A percentile compares a stretch with the other conserved stretches of the same genome.
Evolutionary conservation across 2,113 vertebrate species (phyloP).

Genomic region (Ptilorrhoa leucosticta): DNA sequence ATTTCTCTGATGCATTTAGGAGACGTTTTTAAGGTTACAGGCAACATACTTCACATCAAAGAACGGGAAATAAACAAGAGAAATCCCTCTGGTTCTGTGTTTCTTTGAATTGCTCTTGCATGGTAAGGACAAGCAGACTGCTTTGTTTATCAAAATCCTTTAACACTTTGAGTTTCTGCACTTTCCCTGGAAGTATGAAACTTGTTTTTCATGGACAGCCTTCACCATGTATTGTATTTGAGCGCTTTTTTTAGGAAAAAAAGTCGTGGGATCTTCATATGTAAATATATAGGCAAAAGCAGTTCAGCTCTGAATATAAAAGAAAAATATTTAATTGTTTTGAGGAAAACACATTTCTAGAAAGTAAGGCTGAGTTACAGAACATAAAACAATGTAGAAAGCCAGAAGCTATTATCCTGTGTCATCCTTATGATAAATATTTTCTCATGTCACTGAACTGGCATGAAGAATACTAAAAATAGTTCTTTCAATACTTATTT

Average conservation of each 20-base stretch:
- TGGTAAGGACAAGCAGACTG: not conserved
- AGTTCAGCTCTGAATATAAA: not conserved
- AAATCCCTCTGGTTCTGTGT: not conserved
- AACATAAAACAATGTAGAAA: not conserved
- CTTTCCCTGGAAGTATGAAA: not conserved
- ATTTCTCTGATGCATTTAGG: not conserved
- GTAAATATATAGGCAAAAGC: not conserved
- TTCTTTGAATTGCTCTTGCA: not conserved
- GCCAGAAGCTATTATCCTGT: not conserved
- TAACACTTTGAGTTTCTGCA: not conserved
- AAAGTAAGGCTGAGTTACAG: not conserved
- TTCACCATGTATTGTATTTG: not conserved
- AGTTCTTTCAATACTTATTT: not conserved
- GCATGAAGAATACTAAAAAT: not conserved
- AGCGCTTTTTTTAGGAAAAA: not conserved
- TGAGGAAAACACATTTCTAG: not conserved
- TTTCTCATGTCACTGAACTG: not conserved
- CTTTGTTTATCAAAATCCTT: not conserved
- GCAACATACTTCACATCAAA: not conserved
- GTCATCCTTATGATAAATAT: not conserved
- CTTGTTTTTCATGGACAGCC: not conserved
- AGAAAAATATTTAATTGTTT: not conserved
- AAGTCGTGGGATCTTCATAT: rapidly evolving
- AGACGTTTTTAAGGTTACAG: not conserved
- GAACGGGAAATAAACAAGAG: not conserved